Evolutionary conservation across 2,113 vertebrate species (phyloP).

Genomic region (Sceloporus undulatus): DNA sequence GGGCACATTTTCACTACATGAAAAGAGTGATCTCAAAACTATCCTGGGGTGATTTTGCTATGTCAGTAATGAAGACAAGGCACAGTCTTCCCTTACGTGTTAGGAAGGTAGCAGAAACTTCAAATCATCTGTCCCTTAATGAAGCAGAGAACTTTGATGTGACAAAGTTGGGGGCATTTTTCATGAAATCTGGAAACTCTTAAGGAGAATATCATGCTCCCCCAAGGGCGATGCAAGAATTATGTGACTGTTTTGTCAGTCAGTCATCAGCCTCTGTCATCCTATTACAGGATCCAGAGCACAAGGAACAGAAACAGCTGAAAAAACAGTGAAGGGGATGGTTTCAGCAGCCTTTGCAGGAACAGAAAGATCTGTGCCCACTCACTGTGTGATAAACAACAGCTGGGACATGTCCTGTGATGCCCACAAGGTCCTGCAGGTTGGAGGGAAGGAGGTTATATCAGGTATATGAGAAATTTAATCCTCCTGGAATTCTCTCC

Average conservation of each 20-base stretch:
- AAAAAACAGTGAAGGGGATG: not conserved
- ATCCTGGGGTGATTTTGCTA: not conserved
- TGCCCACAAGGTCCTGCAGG: slow-evolving; percentile 19
- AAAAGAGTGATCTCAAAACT: not conserved
- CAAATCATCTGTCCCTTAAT: not conserved
- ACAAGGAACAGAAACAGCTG: slow-evolving; percentile 41
- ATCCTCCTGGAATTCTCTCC: slow-evolving; percentile 7
- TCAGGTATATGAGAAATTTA: slow-evolving; percentile 17
- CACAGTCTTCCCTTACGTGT: not conserved
- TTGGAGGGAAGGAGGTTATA: slow-evolving; percentile 34
- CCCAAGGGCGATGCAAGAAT: slow-evolving; percentile 11
- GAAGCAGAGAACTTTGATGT: not conserved
- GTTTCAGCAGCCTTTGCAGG: not conserved
- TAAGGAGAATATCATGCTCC: slow-evolving; percentile 20
- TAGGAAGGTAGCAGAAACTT: not conserved
- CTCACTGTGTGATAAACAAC: slow-evolving; percentile 8
- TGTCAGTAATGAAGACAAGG: not conserved
- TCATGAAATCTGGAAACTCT: not conserved
- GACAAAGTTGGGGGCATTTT: not conserved
- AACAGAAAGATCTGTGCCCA: not conserved
- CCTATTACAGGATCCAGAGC: not conserved
- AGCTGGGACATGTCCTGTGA: slow-evolving; percentile 29
- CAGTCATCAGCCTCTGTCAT: not conserved
- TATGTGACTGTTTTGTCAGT: not conserved
- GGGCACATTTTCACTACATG: not conserved